Conservation (phyloP, 2,888 invertebrate species). For the Drosophila multiciliata region DNA sequence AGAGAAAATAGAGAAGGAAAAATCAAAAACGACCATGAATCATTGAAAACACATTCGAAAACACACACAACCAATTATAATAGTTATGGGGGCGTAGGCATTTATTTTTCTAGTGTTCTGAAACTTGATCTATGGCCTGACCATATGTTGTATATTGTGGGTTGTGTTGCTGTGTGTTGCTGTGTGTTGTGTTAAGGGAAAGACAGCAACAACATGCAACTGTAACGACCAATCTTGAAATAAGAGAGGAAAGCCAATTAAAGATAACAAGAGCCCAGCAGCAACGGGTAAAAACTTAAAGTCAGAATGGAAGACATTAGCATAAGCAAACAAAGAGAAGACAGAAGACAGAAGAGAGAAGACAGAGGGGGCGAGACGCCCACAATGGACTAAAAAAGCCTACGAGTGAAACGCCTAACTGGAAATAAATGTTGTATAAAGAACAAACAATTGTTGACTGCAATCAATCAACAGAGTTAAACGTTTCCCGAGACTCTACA, state of each 20-base stretch:
- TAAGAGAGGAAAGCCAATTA: conserved; percentile 73
- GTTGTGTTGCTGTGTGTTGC: not conserved
- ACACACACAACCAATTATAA: conserved; percentile 68
- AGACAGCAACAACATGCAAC: conserved; percentile 34
- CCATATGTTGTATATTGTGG: conserved; percentile 41
- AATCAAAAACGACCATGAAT: conserved; percentile 72
- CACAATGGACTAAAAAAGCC: conserved; percentile 29
- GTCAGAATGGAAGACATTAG: conserved; percentile 57
- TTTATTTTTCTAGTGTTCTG: conserved; percentile 20
- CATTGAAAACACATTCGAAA: conserved; percentile 67
- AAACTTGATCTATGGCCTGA: conserved; percentile 62
- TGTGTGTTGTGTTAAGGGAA: conserved; percentile 4
- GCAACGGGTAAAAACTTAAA: conserved; percentile 45
- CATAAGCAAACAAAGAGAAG: conserved; percentile 57
- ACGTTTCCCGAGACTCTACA: conserved; percentile 67
- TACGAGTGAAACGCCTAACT: conserved; percentile 63
- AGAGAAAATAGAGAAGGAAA: conserved; percentile 41
- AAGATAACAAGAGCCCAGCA: conserved; percentile 70
- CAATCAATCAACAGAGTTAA: conserved; percentile 80
- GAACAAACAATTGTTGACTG: conserved; percentile 82
- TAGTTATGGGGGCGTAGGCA: conserved; percentile 41
- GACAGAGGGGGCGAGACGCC: conserved; percentile 18
- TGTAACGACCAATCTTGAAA: conserved; percentile 57
- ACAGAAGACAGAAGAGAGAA: no score
- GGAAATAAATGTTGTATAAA: conserved; percentile 76